These are phyloP conservation scores for Pterocles orientalis DNA, from an alignment of 2,113 vertebrate species.

Conservation along the genomic window DNA sequence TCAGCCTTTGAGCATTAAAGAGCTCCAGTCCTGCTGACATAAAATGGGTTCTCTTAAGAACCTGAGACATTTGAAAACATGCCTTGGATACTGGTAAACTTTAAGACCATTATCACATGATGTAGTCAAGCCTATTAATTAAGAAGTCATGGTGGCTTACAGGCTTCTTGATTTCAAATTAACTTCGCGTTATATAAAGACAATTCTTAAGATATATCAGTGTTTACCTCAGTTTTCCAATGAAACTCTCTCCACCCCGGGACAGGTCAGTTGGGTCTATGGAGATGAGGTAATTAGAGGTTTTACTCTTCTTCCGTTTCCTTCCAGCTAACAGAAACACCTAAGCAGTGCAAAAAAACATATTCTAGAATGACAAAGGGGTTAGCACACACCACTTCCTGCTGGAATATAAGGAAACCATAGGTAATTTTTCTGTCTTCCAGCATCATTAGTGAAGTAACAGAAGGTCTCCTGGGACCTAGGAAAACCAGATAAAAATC, in stretches of 20 bases:
- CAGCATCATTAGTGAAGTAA: not conserved
- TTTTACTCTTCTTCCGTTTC: constrained; percentile 99
- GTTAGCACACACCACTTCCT: not conserved
- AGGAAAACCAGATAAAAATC: not conserved
- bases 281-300: constrained; percentile 99
- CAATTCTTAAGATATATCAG: not conserved
- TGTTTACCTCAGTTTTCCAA: constrained; percentile 93
- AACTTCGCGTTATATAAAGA: not conserved
- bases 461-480: not conserved
- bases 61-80: not conserved
- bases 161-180: not conserved
- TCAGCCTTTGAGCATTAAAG: not conserved
- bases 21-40: not conserved
- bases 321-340: constrained; percentile 96
- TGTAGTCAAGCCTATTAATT: not conserved
- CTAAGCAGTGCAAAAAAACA: constrained; percentile 69
- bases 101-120: not conserved
- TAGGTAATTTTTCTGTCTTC: not conserved
- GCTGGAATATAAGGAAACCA: not conserved
- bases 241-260: constrained; percentile 96
- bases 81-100: not conserved
- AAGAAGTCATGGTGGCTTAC: not conserved
- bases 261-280: constrained; percentile 98
- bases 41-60: not conserved
- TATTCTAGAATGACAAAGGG: not conserved